Base-by-base conservation (phyloP, 2,797 vertebrate genomes). In the Silurus lanzhouensis region DNA sequence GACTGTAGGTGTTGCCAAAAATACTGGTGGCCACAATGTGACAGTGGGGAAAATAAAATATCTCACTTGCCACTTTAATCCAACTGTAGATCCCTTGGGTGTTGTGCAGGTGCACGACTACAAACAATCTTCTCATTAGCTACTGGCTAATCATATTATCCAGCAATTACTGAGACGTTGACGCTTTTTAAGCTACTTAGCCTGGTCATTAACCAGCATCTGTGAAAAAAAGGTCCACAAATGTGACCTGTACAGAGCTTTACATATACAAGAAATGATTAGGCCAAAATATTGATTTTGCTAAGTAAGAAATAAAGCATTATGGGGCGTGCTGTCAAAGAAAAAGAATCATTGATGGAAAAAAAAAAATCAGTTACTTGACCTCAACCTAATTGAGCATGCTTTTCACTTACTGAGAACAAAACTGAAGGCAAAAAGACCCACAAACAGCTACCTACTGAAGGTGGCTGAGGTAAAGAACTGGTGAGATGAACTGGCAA, bases 91-190 rank as follows among this genome's bases (percentile, higher is more conserved):
- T 20, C 64, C 66, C 48, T 52, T 52, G 74, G 82, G 66, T 46
- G 44, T 61, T 25, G 25, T n/a, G 61, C 84, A 84, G 58, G 74
- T 2, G 57, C 57, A 75, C 72, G 27, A 82, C 64, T 77, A 85
- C 44, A 85, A 90, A 92, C 91, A 85, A 88, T 84, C 85, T 55
- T 5, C 89, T 92, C 84, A 63, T 89, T 87, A 91, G 85, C 85
- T 57, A 88, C 78, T 83, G 82, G 88, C 85, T 90, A 83, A 90
- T 90, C 84, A 57, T 72, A 90, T 88, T 88, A 87, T 90, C 88
- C 89, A 90, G 87, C 90, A 90, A 92, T 92, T 84, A 60, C 14
- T 77, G 86, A 87, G 83, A 88, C 90, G 89, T 88, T 89, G 89
- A 91, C 91, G 90, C 87, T 90, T 90, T 84, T 88, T 80, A 87